These are phyloP conservation scores for Saturnia pavonia DNA, from an alignment of 2,888 invertebrate species.

Conservation along the genomic window DNA sequence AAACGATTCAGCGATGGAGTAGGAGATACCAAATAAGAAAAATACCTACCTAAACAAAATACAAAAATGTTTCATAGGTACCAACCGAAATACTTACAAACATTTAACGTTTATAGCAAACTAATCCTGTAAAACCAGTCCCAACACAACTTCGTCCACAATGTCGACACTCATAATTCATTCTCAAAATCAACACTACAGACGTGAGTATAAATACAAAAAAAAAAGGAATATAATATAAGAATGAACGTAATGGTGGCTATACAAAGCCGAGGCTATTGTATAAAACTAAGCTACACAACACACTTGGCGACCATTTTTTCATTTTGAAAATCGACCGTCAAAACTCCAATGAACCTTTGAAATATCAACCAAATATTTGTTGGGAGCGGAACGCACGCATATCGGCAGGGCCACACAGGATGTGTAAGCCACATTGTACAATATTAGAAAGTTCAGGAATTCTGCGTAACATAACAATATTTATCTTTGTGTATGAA, in stretches of 20 bases:
- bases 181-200: slow-evolving; percentile 66
- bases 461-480: slow-evolving; percentile 44
- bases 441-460: slow-evolving; percentile 65
- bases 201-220: slow-evolving; percentile 57
- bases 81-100: background rate
- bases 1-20: too few relatives aligned
- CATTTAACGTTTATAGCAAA: slow-evolving; percentile 1
- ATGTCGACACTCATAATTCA: slow-evolving; percentile 70
- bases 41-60: slow-evolving; percentile 17
- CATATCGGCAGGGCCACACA: slow-evolving; percentile 73
- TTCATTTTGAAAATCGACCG: slow-evolving; percentile 29
- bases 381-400: slow-evolving; percentile 63
- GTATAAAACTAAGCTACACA: slow-evolving; percentile 39
- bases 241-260: slow-evolving; percentile 52
- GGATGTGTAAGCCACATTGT: slow-evolving; percentile 55
- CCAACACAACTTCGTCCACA: slow-evolving; percentile 52
- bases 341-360: slow-evolving; percentile 73
- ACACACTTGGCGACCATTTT: slow-evolving; percentile 26
- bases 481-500: slow-evolving; percentile 27
- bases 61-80: background rate
- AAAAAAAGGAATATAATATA: slow-evolving; percentile 59
- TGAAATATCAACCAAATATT: slow-evolving; percentile 75
- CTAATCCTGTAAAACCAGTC: slow-evolving; percentile 51
- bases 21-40: background rate
- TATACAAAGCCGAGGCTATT: slow-evolving; percentile 55